A percentile compares a stretch with the other conserved stretches of the same genome.
phyloP scores from a whole-genome alignment of 2,797 vertebrate species.

The Pelodytes ibericus region DNA sequence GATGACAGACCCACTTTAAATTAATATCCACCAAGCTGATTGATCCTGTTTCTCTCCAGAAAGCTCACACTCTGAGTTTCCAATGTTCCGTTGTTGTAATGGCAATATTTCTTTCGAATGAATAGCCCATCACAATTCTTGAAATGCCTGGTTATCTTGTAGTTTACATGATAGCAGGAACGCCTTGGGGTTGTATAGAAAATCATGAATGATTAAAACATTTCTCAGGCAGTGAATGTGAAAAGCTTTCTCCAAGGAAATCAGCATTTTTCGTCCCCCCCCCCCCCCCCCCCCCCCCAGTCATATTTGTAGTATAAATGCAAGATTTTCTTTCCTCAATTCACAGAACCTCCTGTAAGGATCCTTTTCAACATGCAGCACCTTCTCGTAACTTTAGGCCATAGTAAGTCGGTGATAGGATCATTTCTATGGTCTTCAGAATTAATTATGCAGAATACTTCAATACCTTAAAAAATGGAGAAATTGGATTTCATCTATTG shows the following conservation, averaged over 20 bases:
- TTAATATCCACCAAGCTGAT: no score
- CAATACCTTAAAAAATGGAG: no score
- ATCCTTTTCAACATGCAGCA: no score
- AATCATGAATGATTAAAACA: slow-evolving; percentile 39
- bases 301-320: slow-evolving; percentile 9
- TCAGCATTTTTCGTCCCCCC: slow-evolving; percentile 9
- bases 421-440: no score
- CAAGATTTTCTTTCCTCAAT: slow-evolving; percentile 1
- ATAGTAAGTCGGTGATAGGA: not conserved
- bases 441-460: no score
- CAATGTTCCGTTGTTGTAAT: not conserved
- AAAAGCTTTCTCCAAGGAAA: slow-evolving; percentile 20
- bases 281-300: no score
- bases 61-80: no score
- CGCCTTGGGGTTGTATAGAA: slow-evolving; percentile 39
- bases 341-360: no score
- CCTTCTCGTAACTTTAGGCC: not conserved
- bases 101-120: slow-evolving; percentile 22
- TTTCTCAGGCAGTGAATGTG: not conserved
- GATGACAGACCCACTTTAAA: no score
- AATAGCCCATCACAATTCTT: slow-evolving; percentile 23
- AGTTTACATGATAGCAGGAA: slow-evolving; percentile 25
- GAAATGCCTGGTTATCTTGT: slow-evolving; percentile 28
- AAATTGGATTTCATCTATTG: no score
- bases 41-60: no score